Base-by-base conservation (phyloP, 1,140 invertebrate species). In the Sitophilus oryzae region DNA sequence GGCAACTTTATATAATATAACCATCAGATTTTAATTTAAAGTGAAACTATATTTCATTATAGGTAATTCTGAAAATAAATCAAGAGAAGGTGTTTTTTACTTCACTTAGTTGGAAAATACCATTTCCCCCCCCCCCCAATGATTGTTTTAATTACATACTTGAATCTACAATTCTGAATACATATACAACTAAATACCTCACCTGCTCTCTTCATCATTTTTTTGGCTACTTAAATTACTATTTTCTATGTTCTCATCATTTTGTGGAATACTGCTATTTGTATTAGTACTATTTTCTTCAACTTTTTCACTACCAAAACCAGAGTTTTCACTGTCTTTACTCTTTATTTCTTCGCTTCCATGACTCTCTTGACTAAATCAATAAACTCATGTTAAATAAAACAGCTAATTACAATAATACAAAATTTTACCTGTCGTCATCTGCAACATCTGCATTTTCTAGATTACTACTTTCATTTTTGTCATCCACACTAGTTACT, bases 201-300 rank as follows among this genome's bases (percentile, higher is more conserved):
- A 50, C 48, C 48, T 50, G 48, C 48, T 50, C 2, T 48, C 45
- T 5, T 35, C 46, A 9, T 52, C 35, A 34, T 41, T 37, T 16
- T 48, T 49, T 9, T 36, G 49, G 58, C 54, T 47, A 53, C 58
- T 54, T 30, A 48, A 60, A 6, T 65, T 61, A 21, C 59, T 66
- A 2, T 58, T 60, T 14, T 61, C 59, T 14, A 64, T 54, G 0
- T 59, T 58, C 11, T 52, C 48, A 4, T 57, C 56, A 15, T 52
- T 48, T 4, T 53, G 37, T 8, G 53, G 53, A 18, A 56, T 14
- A 43, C 53, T 49, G n/a, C 53, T 44, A 34, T 56, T 56, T 1
- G 52, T 54, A 23, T 46, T 42, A 1, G 45, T 44, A 43, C 41
- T 48, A 19, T 46, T 47, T 16, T 37, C 22, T 2, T 43, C 50